Conservation (phyloP, 2,888 invertebrate species). For the Agonopterix alstromeriana region DNA sequence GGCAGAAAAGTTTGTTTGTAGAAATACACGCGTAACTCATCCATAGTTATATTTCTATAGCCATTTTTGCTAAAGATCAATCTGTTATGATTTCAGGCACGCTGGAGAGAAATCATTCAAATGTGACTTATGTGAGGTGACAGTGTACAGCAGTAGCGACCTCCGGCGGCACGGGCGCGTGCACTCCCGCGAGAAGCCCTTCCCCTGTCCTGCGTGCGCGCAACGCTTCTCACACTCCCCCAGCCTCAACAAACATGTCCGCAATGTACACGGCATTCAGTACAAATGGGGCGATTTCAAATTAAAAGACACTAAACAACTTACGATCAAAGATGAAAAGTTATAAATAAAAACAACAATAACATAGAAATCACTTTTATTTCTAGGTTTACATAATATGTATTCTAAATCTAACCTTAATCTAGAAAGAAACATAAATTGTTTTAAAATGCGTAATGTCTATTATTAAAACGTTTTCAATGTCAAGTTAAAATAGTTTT, state of each 20-base stretch:
- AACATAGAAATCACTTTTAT: no score
- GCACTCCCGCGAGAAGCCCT: constrained; percentile 62
- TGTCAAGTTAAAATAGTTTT: no score
- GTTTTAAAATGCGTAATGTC: no score
- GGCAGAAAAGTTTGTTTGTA: no score
- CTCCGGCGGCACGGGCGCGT: constrained; percentile 52
- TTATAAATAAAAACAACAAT: no score
- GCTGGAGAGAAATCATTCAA: constrained; percentile 54
- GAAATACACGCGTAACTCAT: no score
- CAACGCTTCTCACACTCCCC: constrained; percentile 60
- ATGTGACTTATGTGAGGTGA: constrained; percentile 47
- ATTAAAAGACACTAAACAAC: constrained; percentile 1
- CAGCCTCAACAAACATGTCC: constrained; percentile 67
- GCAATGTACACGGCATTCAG: constrained; percentile 49
- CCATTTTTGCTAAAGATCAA: not conserved
- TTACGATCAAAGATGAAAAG: not conserved
- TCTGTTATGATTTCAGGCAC: constrained; percentile 40
- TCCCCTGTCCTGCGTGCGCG: constrained; percentile 51
- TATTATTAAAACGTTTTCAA: no score
- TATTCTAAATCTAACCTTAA: no score
- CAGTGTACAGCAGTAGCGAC: constrained; percentile 55
- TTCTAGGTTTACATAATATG: no score
- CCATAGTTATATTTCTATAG: no score
- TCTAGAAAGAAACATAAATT: no score
- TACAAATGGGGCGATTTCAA: constrained; percentile 56